Percentiles rank a stretch among this genome's conserved stretches.
These are phyloP conservation scores for Drosophila novamexicana DNA, from an alignment of 1,140 invertebrate species.

Conservation along the genomic window DNA sequence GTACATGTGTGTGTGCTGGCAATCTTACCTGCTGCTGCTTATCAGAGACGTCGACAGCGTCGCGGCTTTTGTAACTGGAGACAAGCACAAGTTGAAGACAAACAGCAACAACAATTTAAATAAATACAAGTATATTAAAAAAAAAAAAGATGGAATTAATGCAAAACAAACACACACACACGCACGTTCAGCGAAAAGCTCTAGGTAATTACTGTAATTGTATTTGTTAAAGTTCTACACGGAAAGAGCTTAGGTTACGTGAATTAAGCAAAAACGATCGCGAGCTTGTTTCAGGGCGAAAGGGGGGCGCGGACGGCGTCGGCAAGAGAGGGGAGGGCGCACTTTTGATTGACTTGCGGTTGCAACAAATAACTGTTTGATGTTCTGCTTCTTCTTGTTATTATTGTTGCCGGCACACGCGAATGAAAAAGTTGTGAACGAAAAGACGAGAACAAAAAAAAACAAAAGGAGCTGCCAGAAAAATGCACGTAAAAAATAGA, in stretches of 20 bases:
- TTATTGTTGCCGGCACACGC: constrained; percentile 24
- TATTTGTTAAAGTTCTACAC: constrained; percentile 35
- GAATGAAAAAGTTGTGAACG: constrained; percentile 11
- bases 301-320: not conserved
- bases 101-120: constrained; percentile 22
- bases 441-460: constrained; percentile 13
- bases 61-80: constrained; percentile 67
- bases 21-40: constrained; percentile 53
- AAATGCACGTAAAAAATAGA: constrained; percentile 7
- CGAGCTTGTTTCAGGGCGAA: not conserved
- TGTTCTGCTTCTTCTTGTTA: constrained; percentile 13
- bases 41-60: constrained; percentile 34
- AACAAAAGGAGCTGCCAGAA: not conserved
- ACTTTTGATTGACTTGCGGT: constrained; percentile 67
- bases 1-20: constrained; percentile 2
- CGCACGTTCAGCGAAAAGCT: not conserved
- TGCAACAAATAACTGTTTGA: constrained; percentile 35
- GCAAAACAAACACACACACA: constrained; percentile 8
- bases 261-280: constrained; percentile 21
- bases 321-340: constrained; percentile 14
- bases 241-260: constrained; percentile 42
- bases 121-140: not conserved
- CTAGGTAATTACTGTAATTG: constrained; percentile 34
- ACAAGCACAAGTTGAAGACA: constrained; percentile 33
- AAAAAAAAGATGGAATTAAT: not conserved